Evolutionary conservation across 2,888 invertebrate genomes (phyloP), one percentile per base, ranked within the genome.

Genomic region (Himalopsyche tibetana): DNA sequence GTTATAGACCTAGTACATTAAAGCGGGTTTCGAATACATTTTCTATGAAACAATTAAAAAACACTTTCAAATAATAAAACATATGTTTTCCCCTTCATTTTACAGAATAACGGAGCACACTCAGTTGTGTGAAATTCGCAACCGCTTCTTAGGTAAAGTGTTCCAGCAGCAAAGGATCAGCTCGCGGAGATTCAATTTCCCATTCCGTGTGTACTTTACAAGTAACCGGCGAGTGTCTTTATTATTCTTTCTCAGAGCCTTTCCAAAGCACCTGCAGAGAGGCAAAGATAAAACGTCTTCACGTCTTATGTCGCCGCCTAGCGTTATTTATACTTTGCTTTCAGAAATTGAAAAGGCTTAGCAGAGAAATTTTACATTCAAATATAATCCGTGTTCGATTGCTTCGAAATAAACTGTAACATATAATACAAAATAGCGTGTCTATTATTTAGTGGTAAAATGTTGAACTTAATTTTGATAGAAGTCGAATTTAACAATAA

Each of bases 141-240:
- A 63, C 28, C n/a, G 63, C 63, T 63, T 63, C 63, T 63, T 63
- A 63, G 63, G 63, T 28, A 63, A 63, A 63, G 63, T 63, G 63
- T 19, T 19, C 63, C n/a, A 63, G 15, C 19, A 63, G 63, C 28
- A 63, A 56, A 63, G 63, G 63, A 63, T 63, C 63, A 63, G 63
- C 19, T 19, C 8, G 63, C 28, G 63, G 63, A 19, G 63, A 63
- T 63, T 63, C 63, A 28, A 63, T 63, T 63, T 63, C 63, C n/a
- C 63, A 63, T 63, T 63, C 63, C 63, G 63, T 63, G 63, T 63
- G 63, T 63, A 63, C 63, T 63, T 63, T 63, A 19, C 63, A 63
- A 63, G 63, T 63, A 63, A 63, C 63, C 63, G 63, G 63, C 63
- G 63, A 63, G 63, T 63, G 63, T 63, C 63, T 63, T 63, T 63